Evolutionary conservation across 2,888 invertebrate species (phyloP), one percentile per base, ranked within the genome.

Genomic region (Rosalia funebris): DNA sequence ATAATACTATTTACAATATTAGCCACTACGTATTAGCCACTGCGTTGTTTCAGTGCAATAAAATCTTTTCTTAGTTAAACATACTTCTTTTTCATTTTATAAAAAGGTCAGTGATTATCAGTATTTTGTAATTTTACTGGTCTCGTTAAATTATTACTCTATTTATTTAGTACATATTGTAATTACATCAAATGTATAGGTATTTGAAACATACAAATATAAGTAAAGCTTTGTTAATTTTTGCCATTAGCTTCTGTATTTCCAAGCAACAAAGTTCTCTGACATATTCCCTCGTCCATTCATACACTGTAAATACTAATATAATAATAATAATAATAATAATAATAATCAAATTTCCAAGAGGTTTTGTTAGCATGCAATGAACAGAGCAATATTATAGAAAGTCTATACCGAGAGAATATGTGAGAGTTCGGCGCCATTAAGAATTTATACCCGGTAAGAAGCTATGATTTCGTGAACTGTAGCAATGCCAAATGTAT

Each of bases 401-500:
- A 11, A 19, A 11, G 11, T 16, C 31, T 17, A n/a, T 32, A 17
- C 11, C 12, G 37, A 25, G 37, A 31, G 32, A 50, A 52, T 44
- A 45, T 31, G 11, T 14, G 34, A 37, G 37, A 39, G 31, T 14
- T 15, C 42, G 12, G 34, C 36, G 36, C 36, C 44, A 48, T 12
- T 55, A 55, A 57, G 34, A 46, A 37, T 44, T 57, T 65, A 52
- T 56, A 57, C 57, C 48, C 56, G 55, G 47, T 61, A 53, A 66
- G 66, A 62, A 67, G 66, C 69, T 73, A 62, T 68, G 57, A 70
- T 66, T 71, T 68, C 60, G 62, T 65, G 67, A 71, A 66, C 68
- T 76, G 67, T 77, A 77, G 79, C 77, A 80, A 80, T 79, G 82
- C 82, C 82, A 82, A 81, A 81, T 82, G 81, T 81, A 81, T 78